phyloP scores from a whole-genome alignment of 2,113 vertebrate species.

The Poeciliopsis occidentalis region DNA sequence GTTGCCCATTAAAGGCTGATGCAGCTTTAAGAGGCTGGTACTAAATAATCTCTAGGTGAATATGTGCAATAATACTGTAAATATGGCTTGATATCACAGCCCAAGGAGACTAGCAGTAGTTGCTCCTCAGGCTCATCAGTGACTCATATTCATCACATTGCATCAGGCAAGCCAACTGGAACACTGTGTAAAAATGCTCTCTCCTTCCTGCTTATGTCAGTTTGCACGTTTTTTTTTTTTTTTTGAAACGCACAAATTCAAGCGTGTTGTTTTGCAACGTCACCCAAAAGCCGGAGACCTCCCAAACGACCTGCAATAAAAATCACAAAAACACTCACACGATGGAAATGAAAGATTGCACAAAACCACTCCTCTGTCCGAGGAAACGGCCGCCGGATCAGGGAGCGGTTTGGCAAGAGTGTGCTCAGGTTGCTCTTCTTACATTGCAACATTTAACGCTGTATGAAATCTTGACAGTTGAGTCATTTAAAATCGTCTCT shows the following conservation, averaged over 20 bases:
- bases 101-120: not conserved
- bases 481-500: not conserved
- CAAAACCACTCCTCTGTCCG: not conserved
- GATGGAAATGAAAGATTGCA: too few relatives aligned
- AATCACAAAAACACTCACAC: too few relatives aligned
- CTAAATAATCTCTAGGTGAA: not conserved
- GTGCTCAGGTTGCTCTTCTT: not conserved
- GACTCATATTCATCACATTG: not conserved
- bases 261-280: not conserved
- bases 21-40: not conserved
- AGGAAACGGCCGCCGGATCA: not conserved
- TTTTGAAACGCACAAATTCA: not conserved
- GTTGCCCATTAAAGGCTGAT: not conserved
- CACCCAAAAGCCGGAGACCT: too few relatives aligned
- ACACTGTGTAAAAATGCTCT: not conserved
- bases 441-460: not conserved
- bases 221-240: not conserved
- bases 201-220: not conserved
- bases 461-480: not conserved
- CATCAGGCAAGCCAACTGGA: not conserved
- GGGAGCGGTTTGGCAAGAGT: not conserved
- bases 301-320: too few relatives aligned
- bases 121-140: not conserved
- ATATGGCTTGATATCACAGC: not conserved
- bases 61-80: not conserved